Percentiles rank a stretch among this genome's conserved stretches.
These are phyloP conservation scores for Drepanosiphum platanoidis DNA, from an alignment of 2,888 invertebrate species.

Conservation along the genomic window DNA sequence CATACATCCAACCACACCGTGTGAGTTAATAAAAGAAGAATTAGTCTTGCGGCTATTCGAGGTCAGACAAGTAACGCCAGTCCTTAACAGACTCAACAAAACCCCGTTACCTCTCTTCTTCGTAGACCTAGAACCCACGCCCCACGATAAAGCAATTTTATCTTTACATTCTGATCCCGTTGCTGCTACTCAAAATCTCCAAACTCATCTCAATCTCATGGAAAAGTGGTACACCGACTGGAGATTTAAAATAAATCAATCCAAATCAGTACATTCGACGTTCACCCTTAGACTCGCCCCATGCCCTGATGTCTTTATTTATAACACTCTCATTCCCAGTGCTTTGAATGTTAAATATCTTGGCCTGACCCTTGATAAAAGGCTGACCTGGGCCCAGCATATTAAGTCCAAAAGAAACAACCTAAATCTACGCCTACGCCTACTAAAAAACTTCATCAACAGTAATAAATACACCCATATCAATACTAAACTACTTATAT, in stretches of 20 bases:
- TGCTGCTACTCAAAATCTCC: neutral
- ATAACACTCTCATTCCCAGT: no score
- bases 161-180: neutral
- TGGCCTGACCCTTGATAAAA: no score
- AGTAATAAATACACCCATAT: neutral
- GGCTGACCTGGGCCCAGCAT: no score
- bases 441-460: conserved; percentile 1
- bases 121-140: conserved; percentile 1
- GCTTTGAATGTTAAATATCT: no score
- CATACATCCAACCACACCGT: conserved; percentile 3
- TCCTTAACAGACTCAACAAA: conserved; percentile 11
- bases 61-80: neutral
- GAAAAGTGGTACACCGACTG: neutral
- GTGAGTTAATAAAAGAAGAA: neutral
- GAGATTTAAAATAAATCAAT: conserved; percentile 7
- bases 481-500: no score
- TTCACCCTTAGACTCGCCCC: neutral
- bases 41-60: neutral
- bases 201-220: conserved; percentile 11
- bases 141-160: conserved; percentile 1
- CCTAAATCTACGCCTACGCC: neutral
- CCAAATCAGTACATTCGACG: neutral
- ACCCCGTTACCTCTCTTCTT: neutral
- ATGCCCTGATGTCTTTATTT: neutral
- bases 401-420: neutral